Conservation (phyloP, 2,113 vertebrate genomes). For the Hipposideros armiger region DNA sequence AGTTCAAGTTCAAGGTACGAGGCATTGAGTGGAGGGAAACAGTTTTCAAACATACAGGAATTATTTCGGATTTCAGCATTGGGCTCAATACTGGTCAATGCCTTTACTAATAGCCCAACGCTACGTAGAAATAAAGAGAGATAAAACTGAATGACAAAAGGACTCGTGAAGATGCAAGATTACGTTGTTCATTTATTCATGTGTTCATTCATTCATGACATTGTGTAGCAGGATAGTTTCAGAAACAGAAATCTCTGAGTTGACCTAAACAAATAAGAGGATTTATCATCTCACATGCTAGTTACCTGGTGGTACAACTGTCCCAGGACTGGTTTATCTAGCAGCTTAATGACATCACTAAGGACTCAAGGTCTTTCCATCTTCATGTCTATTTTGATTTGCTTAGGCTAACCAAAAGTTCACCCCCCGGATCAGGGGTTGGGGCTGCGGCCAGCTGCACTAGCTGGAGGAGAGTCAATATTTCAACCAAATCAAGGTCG, state of each 20-base stretch:
- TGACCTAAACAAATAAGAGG: not conserved
- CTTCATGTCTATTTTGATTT: slow-evolving; percentile 33
- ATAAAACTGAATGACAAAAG: not conserved
- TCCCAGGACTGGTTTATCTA: not conserved
- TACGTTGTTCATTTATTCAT: not conserved
- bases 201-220: slow-evolving; percentile 14
- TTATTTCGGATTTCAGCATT: not conserved
- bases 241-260: slow-evolving; percentile 42
- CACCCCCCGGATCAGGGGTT: not conserved
- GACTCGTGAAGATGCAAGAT: not conserved
- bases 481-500: not conserved
- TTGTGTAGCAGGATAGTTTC: slow-evolving; percentile 7
- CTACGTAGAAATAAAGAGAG: not conserved
- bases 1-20: slow-evolving; percentile 55
- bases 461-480: not conserved
- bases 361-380: not conserved
- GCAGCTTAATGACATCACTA: not conserved
- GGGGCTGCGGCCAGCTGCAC: not conserved
- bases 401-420: not conserved
- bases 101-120: not conserved
- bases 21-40: slow-evolving; percentile 2
- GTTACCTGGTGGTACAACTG: not conserved
- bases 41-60: not conserved
- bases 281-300: not conserved
- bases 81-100: not conserved